These are phyloP conservation scores for Caloenas nicobarica DNA, from an alignment of 2,113 vertebrate genomes.

Conservation along the genomic window DNA sequence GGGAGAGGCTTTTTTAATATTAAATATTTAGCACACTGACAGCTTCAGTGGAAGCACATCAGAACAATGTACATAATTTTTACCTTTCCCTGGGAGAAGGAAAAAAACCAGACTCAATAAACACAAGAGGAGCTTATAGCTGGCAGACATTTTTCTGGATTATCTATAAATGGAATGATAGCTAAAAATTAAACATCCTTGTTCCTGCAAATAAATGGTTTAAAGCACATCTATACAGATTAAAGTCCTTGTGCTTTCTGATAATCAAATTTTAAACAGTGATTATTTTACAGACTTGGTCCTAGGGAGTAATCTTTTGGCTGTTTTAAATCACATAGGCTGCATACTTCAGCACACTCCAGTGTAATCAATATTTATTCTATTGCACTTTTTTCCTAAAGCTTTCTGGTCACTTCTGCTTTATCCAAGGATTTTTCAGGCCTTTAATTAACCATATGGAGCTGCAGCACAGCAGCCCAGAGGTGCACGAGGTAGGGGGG, in stretches of 20 bases:
- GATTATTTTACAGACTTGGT: not conserved
- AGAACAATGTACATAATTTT: not conserved
- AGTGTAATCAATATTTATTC: not conserved
- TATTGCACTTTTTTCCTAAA: not conserved
- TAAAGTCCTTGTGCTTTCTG: not conserved
- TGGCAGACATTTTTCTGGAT: not conserved
- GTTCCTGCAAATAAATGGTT: conserved; percentile 1
- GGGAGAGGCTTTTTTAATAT: not conserved
- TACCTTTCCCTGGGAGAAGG: not conserved
- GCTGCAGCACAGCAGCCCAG: not conserved
- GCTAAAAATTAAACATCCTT: conserved; percentile 35
- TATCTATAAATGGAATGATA: conserved; percentile 12
- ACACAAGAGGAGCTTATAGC: not conserved
- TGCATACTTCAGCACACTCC: not conserved
- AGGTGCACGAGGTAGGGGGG: not conserved
- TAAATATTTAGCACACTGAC: not conserved
- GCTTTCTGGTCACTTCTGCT: not conserved
- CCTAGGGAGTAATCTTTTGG: not conserved
- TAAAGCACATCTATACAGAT: not conserved
- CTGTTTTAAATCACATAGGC: not conserved
- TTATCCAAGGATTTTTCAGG: not conserved
- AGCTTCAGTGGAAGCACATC: not conserved
- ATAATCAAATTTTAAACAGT: conserved; percentile 13
- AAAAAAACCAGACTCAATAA: not conserved
- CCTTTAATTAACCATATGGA: fast-evolving